Percentiles rank a stretch among this genome's conserved stretches.
Conservation (phyloP, 2,888 invertebrate species). For the Molanna angustata region DNA sequence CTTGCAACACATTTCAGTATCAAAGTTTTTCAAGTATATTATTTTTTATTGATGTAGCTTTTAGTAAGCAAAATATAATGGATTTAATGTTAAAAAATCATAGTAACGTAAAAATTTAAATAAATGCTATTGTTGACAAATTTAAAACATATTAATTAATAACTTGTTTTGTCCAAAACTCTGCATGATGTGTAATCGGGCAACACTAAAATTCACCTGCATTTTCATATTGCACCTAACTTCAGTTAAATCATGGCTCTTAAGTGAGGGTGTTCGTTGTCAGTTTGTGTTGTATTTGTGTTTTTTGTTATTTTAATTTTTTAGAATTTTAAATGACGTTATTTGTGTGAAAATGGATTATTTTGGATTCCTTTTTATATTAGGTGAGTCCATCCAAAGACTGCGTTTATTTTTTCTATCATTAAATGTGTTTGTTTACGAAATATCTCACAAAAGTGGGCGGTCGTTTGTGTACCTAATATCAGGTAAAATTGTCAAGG, state of each 20-base stretch:
- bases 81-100: too few relatives aligned
- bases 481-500: too few relatives aligned
- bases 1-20: too few relatives aligned
- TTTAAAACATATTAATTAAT: neutral
- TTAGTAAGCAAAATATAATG: too few relatives aligned
- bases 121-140: too few relatives aligned
- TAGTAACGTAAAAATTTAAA: too few relatives aligned
- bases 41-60: too few relatives aligned
- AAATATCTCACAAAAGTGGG: too few relatives aligned
- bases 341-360: slow-evolving; percentile 26
- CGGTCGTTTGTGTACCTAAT: too few relatives aligned
- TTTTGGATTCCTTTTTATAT: slow-evolving; percentile 21
- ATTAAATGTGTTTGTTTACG: too few relatives aligned
- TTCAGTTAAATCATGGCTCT: slow-evolving; percentile 29
- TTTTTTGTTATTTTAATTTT: slow-evolving; percentile 25
- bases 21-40: too few relatives aligned
- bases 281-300: slow-evolving; percentile 24
- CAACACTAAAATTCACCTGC: slow-evolving; percentile 22
- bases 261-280: slow-evolving; percentile 23
- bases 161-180: neutral
- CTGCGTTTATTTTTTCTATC: too few relatives aligned
- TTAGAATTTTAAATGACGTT: slow-evolving; percentile 26
- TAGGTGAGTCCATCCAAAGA: slow-evolving; percentile 30
- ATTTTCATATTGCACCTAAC: slow-evolving; percentile 21
- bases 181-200: neutral